phyloP scores from a whole-genome alignment of 1,140 invertebrate species.

The Druon quercuslanigerum region DNA sequence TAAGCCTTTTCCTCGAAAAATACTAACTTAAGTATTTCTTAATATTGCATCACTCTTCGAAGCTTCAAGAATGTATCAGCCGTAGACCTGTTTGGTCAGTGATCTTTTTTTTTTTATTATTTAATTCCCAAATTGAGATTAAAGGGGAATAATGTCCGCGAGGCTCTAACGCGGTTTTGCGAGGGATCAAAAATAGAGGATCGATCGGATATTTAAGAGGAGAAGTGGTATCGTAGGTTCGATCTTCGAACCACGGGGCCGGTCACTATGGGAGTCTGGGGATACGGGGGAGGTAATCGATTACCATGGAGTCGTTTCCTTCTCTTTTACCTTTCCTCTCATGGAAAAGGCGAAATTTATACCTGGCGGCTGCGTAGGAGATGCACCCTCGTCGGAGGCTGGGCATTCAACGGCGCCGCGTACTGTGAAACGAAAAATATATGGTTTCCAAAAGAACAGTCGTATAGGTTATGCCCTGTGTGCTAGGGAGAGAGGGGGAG shows the following conservation, averaged over 20 bases:
- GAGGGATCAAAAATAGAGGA: slow-evolving; percentile 53
- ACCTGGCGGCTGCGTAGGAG: slow-evolving; percentile 69
- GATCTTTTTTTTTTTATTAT: not conserved
- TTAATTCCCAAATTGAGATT: slow-evolving; percentile 1
- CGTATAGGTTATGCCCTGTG: slow-evolving; percentile 30
- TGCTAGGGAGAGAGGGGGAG: slow-evolving; percentile 32
- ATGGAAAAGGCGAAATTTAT: slow-evolving; percentile 69
- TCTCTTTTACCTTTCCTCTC: slow-evolving; percentile 49
- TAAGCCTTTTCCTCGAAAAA: not conserved
- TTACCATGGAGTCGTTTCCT: slow-evolving; percentile 69
- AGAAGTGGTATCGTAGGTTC: slow-evolving; percentile 68
- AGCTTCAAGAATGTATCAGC: too few relatives aligned
- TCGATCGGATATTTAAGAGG: slow-evolving; percentile 51
- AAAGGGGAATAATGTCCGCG: slow-evolving; percentile 31
- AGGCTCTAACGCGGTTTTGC: slow-evolving; percentile 37
- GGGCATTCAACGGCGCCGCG: slow-evolving; percentile 61
- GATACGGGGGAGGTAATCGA: slow-evolving; percentile 70
- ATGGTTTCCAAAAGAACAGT: slow-evolving; percentile 67
- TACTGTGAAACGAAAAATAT: slow-evolving; percentile 73
- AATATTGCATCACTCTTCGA: not conserved
- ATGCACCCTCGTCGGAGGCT: slow-evolving; percentile 66
- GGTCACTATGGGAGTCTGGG: slow-evolving; percentile 70
- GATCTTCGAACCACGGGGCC: slow-evolving; percentile 66
- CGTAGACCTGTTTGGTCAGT: not conserved
- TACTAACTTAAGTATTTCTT: not conserved